Evolutionary conservation across 2,113 vertebrate genomes (phyloP).

Genomic region (Gyps fulvus): DNA sequence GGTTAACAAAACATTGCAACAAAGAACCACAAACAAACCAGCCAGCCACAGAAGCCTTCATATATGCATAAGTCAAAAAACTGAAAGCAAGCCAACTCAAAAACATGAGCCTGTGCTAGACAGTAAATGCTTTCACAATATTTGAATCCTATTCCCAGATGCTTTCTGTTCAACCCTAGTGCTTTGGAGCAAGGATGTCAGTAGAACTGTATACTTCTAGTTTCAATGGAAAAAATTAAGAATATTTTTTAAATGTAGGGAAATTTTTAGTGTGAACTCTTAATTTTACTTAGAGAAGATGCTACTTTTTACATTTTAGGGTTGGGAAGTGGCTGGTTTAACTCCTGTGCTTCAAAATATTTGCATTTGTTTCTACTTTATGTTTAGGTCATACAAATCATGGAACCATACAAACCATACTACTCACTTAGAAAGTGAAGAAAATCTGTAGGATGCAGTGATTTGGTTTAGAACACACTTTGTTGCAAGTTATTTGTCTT

Average conservation of each 20-base stretch:
- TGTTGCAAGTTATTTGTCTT: neutral
- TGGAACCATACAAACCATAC: neutral
- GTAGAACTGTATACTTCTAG: neutral
- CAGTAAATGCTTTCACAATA: neutral
- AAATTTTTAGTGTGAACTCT: neutral
- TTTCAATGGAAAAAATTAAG: neutral
- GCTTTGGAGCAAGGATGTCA: neutral
- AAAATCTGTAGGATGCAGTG: neutral
- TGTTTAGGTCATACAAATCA: neutral
- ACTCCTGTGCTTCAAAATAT: neutral
- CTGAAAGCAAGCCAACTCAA: neutral
- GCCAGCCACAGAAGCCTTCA: constrained; percentile 12
- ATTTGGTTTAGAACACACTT: neutral
- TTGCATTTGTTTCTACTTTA: neutral
- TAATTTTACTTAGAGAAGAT: neutral
- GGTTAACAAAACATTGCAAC: constrained; percentile 38
- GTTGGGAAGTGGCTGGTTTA: neutral
- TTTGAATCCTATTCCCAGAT: neutral
- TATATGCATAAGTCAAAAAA: constrained; percentile 25
- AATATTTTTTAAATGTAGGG: neutral
- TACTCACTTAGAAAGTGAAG: neutral
- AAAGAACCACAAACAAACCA: constrained; percentile 41
- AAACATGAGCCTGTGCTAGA: neutral
- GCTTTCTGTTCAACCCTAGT: neutral
- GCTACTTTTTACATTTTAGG: neutral